phyloP scores from a whole-genome alignment of 1,140 invertebrate species.

The Pteromalus puparum region DNA sequence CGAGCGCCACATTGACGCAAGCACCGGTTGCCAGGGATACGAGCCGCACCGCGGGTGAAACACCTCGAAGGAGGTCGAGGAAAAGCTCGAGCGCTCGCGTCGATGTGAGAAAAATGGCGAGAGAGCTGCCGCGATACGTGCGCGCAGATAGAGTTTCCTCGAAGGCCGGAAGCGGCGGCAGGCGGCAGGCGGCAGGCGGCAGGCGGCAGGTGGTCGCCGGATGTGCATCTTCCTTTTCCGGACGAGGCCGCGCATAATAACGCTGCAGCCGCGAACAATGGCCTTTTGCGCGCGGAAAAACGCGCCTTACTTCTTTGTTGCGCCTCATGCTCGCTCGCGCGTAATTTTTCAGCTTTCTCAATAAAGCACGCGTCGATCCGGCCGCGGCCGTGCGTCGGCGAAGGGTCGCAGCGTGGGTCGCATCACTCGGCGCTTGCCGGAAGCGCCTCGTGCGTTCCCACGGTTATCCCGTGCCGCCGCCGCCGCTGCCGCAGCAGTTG shows the following conservation, averaged over 20 bases:
- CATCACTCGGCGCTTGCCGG: constrained; percentile 41
- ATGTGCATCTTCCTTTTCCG: constrained; percentile 70
- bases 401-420: constrained; percentile 42
- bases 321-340: too few species aligned
- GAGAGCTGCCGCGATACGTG: too few species aligned
- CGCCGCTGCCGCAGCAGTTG: background rate
- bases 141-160: constrained; percentile 55
- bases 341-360: too few species aligned
- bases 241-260: constrained; percentile 65
- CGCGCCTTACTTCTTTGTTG: too few species aligned
- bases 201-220: constrained; percentile 67
- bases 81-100: too few species aligned
- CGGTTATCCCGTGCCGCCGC: constrained; percentile 40
- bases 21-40: too few species aligned
- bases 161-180: constrained; percentile 67
- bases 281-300: constrained; percentile 3
- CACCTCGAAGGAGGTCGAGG: background rate
- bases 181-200: constrained; percentile 67
- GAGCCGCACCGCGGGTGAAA: background rate
- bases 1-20: too few species aligned
- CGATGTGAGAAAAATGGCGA: too few species aligned
- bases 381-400: too few species aligned
- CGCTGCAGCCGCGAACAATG: background rate
- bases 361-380: too few species aligned
- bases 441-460: constrained; percentile 39